Percentiles rank a stretch among this genome's conserved stretches.
Evolutionary conservation across 2,113 vertebrate genomes (phyloP).

Genomic region (Dipodomys ordii): DNA sequence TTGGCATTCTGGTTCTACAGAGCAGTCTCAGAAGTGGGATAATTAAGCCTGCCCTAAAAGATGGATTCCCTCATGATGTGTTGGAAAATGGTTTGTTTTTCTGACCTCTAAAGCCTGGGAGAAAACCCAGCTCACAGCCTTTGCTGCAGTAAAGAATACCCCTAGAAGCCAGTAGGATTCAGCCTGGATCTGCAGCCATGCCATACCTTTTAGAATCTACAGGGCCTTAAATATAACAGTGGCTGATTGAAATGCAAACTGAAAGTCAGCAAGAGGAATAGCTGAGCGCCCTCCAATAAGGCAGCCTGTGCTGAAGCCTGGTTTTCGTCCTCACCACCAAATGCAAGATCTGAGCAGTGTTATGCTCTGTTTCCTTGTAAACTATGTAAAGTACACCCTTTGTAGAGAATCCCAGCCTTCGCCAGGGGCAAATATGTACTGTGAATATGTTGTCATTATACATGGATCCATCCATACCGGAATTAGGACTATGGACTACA

Average conservation of each 20-base stretch:
- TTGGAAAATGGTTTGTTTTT: neutral
- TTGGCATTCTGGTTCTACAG: neutral
- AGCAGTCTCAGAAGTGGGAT: neutral
- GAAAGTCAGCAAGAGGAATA: neutral
- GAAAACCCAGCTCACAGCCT: neutral
- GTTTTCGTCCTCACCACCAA: neutral
- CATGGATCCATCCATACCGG: neutral
- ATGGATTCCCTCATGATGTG: neutral
- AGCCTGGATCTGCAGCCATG: neutral
- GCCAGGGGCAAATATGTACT: neutral
- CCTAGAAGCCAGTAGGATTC: neutral
- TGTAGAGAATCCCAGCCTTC: neutral
- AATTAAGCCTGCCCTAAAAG: neutral
- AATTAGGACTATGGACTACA: neutral
- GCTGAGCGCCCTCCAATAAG: neutral
- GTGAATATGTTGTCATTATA: neutral
- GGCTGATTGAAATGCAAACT: neutral
- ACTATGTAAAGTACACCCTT: neutral
- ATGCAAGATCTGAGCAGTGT: neutral
- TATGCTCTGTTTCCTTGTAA: neutral
- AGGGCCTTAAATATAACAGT: neutral
- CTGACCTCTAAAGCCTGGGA: neutral
- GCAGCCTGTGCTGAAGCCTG: fast-evolving
- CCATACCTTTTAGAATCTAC: neutral
- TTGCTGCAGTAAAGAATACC: neutral